phyloP scores from a whole-genome alignment of 2,888 invertebrate genomes.

The Archips crataeganus region DNA sequence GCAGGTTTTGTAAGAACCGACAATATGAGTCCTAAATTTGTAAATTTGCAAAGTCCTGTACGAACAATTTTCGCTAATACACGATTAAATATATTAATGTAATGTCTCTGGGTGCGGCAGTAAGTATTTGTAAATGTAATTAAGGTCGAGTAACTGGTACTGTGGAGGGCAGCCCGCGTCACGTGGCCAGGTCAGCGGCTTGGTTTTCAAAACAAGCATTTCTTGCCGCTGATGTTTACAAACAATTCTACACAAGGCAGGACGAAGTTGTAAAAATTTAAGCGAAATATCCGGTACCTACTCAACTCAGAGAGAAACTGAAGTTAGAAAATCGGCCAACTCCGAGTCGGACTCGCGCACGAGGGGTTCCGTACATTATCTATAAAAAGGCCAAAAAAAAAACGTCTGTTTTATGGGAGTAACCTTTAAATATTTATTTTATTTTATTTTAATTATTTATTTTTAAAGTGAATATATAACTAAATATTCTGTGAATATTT shows the following conservation, averaged over 20 bases:
- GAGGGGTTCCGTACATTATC: too few species aligned
- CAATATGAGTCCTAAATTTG: background rate
- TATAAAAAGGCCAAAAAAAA: too few species aligned
- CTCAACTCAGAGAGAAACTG: constrained; percentile 31
- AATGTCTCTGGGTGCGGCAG: background rate
- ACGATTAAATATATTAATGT: background rate
- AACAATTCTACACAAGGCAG: constrained; percentile 59
- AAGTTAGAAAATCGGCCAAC: background rate
- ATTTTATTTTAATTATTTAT: too few species aligned
- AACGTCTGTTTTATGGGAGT: too few species aligned
- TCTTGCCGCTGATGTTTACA: constrained; percentile 70
- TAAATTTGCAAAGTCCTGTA: background rate
- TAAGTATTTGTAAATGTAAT: constrained; percentile 2
- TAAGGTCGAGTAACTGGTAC: constrained; percentile 1
- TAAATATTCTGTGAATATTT: too few species aligned
- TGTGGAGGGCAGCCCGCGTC: constrained; percentile 47
- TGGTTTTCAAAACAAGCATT: constrained; percentile 73
- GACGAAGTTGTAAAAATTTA: constrained; percentile 54
- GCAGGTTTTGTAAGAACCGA: background rate
- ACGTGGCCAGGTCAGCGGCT: constrained; percentile 59
- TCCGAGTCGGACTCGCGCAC: too few species aligned
- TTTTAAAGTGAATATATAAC: too few species aligned
- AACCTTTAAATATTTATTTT: too few species aligned
- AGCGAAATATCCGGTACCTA: constrained; percentile 34
- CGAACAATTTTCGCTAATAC: background rate